Evolutionary conservation across 2,797 vertebrate species (phyloP).

Genomic region (Loriculus beryllinus): DNA sequence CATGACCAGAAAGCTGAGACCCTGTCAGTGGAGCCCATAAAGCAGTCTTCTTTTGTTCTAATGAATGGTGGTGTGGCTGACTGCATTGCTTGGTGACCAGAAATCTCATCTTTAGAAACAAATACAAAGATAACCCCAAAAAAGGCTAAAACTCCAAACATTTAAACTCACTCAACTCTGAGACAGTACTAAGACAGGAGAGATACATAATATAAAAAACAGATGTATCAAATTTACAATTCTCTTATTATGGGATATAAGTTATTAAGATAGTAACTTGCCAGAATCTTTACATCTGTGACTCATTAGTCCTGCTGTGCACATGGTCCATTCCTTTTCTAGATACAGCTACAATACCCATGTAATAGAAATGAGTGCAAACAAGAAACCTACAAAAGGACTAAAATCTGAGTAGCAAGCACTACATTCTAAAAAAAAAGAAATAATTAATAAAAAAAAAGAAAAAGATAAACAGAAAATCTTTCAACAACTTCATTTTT

Average conservation of each 20-base stretch:
- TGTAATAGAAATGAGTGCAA: conserved; percentile 60
- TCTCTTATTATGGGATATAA: conserved; percentile 70
- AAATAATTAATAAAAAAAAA: conserved; percentile 62
- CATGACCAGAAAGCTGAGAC: not conserved
- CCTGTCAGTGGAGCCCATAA: not conserved
- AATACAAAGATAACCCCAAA: conserved; percentile 23
- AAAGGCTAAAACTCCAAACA: conserved; percentile 6
- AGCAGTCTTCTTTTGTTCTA: not conserved
- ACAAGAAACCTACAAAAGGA: conserved; percentile 47
- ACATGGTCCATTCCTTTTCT: conserved; percentile 49
- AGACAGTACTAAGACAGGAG: conserved; percentile 46
- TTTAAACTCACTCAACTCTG: not conserved
- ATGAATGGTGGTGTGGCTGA: not conserved
- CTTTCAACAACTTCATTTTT: conserved; percentile 16
- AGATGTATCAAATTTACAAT: conserved; percentile 71
- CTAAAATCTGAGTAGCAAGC: conserved; percentile 42
- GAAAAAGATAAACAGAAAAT: conserved; percentile 28
- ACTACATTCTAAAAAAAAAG: conserved; percentile 64
- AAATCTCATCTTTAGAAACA: conserved; percentile 15
- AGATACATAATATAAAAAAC: conserved; percentile 55
- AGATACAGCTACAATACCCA: conserved; percentile 43
- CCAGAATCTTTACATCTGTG: conserved; percentile 76
- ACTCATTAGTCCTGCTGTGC: conserved; percentile 75
- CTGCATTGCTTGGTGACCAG: not conserved
- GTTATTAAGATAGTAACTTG: conserved; percentile 67